Evolutionary conservation across 1,140 invertebrate species (phyloP).

Genomic region (Protaetia brevitarsis): DNA sequence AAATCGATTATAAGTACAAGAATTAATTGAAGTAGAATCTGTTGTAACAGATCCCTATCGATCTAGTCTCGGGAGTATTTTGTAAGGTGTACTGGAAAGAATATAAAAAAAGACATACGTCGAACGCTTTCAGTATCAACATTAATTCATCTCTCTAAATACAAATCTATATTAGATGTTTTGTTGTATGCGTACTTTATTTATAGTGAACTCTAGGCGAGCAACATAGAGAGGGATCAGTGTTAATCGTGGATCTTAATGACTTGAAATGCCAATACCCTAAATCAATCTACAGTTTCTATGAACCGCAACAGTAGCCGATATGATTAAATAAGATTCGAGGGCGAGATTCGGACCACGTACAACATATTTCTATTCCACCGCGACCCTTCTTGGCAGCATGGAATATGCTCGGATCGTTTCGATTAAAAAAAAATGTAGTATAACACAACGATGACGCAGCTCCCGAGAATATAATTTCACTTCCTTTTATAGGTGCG

Average conservation of each 20-base stretch:
- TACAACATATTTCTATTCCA: slow-evolving; percentile 10
- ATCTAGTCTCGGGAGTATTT: background rate
- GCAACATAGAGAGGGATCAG: background rate
- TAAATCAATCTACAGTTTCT: slow-evolving; percentile 32
- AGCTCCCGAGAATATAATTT: slow-evolving; percentile 31
- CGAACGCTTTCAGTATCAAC: slow-evolving; percentile 14
- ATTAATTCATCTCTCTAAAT: slow-evolving; percentile 19
- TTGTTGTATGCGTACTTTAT: slow-evolving; percentile 1
- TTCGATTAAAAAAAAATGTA: slow-evolving; percentile 36
- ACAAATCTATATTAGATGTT: slow-evolving; percentile 16
- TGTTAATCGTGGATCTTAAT: slow-evolving; percentile 35
- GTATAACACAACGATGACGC: slow-evolving; percentile 34
- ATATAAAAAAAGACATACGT: background rate
- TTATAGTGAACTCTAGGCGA: background rate
- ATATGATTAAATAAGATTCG: slow-evolving; percentile 31
- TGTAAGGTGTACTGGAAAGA: background rate
- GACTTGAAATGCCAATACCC: slow-evolving; percentile 32
- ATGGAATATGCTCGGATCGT: slow-evolving; percentile 19
- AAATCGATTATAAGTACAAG: slow-evolving; percentile 1
- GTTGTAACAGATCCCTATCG: slow-evolving; percentile 8
- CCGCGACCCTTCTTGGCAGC: background rate
- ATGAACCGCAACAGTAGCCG: slow-evolving; percentile 34
- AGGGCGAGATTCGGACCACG: slow-evolving; percentile 28
- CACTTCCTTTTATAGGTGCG: slow-evolving; percentile 33
- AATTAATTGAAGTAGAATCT: slow-evolving; percentile 15